Evolutionary conservation across 2,888 invertebrate species (phyloP).

Genomic region (Girardia tigrina): DNA sequence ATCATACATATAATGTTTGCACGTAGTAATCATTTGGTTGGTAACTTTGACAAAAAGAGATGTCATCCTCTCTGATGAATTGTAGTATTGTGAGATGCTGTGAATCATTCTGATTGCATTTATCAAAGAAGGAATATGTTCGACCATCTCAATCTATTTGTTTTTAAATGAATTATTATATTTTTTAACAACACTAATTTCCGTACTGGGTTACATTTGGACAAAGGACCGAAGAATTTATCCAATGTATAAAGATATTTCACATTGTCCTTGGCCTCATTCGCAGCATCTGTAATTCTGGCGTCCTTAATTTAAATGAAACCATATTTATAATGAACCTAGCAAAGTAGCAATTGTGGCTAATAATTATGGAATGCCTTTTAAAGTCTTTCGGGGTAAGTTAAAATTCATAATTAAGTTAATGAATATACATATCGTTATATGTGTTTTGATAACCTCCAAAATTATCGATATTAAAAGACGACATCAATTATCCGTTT

Average conservation of each 20-base stretch:
- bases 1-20: slow-evolving; percentile 71
- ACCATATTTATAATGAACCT: too few relatives aligned
- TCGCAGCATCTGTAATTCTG: slow-evolving; percentile 80
- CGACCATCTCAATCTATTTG: slow-evolving; percentile 64
- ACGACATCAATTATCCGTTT: too few relatives aligned
- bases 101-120: slow-evolving; percentile 83
- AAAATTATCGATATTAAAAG: too few relatives aligned
- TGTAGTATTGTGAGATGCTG: slow-evolving; percentile 85
- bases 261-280: slow-evolving; percentile 85
- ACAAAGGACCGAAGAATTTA: slow-evolving; percentile 79
- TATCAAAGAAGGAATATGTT: slow-evolving; percentile 71
- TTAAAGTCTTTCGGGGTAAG: too few relatives aligned
- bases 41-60: slow-evolving; percentile 93
- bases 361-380: too few relatives aligned
- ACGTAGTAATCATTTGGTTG: slow-evolving; percentile 93
- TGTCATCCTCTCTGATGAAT: slow-evolving; percentile 84
- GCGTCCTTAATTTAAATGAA: too few relatives aligned
- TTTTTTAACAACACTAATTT: not conserved
- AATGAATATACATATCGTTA: too few relatives aligned
- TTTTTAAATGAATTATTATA: not conserved
- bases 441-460: too few relatives aligned
- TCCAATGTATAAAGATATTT: slow-evolving; percentile 85
- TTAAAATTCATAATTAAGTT: too few relatives aligned
- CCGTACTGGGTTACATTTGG: slow-evolving; percentile 73
- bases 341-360: too few relatives aligned